These are phyloP conservation scores for Rhinophrynus dorsalis DNA, from an alignment of 2,797 vertebrate species.

Conservation along the genomic window DNA sequence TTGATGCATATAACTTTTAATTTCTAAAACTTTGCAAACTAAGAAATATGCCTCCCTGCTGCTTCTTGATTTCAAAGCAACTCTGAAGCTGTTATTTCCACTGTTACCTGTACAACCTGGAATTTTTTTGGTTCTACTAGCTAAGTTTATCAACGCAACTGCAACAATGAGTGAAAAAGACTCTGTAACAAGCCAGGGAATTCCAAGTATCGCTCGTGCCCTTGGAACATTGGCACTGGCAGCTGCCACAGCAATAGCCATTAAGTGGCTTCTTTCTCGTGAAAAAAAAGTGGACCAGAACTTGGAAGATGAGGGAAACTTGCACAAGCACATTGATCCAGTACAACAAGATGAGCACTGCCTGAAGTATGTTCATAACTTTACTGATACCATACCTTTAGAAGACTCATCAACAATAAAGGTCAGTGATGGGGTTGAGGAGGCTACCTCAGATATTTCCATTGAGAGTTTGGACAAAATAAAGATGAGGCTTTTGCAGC, in stretches of 20 bases:
- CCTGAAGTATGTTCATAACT: neutral
- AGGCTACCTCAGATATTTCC: neutral
- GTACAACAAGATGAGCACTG: neutral
- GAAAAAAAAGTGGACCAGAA: neutral
- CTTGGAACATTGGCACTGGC: constrained; percentile 38
- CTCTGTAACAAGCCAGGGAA: constrained; percentile 5
- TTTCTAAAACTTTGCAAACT: neutral
- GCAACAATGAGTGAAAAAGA: constrained; percentile 35
- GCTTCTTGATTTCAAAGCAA: neutral
- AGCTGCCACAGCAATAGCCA: constrained; percentile 23
- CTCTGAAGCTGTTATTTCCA: neutral
- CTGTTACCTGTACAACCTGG: neutral
- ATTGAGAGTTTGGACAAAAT: neutral
- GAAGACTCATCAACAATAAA: neutral
- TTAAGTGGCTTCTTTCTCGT: constrained; percentile 36
- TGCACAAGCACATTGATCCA: neutral
- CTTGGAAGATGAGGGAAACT: neutral
- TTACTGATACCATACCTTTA: neutral
- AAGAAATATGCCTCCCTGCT: neutral
- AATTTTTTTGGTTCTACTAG: neutral
- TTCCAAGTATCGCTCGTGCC: constrained; percentile 19
- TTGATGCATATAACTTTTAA: neutral
- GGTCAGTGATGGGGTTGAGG: constrained; percentile 16
- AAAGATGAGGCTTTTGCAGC: neutral
- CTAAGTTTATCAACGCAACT: neutral